Evolutionary conservation across 2,113 vertebrate genomes (phyloP).

Genomic region (Brevimyrus niger): DNA sequence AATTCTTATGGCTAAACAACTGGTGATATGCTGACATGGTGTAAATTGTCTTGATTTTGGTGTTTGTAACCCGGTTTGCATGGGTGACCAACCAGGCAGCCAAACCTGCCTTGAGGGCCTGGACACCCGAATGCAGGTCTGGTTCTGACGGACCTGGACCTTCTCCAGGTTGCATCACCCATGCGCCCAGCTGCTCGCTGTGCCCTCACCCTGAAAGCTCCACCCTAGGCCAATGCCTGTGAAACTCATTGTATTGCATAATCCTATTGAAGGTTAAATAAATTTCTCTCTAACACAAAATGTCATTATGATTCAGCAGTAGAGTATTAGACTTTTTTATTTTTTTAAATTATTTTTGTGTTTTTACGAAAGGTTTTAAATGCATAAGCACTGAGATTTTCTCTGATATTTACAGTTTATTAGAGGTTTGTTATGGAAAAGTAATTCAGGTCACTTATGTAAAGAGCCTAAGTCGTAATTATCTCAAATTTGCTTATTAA

Average conservation of each 20-base stretch:
- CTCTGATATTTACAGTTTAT: conserved; percentile 8
- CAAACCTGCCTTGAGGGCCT: background rate
- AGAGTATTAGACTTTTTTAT: conserved; percentile 3
- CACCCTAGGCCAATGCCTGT: background rate
- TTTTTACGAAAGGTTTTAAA: conserved; percentile 2
- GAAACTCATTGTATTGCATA: background rate
- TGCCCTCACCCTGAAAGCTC: background rate
- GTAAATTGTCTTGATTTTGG: background rate
- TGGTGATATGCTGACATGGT: background rate
- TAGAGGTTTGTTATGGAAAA: conserved; percentile 15
- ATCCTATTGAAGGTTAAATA: background rate
- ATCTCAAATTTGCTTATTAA: conserved; percentile 1
- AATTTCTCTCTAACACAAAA: background rate
- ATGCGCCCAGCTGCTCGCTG: too few species aligned
- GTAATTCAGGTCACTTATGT: conserved; percentile 5
- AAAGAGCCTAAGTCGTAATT: background rate
- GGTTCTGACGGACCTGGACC: background rate
- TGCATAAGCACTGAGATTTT: conserved; percentile 1
- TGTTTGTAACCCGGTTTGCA: background rate
- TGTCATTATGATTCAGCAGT: background rate
- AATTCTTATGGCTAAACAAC: background rate
- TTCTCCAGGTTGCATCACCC: background rate
- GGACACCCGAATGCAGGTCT: background rate
- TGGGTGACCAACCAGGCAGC: background rate
- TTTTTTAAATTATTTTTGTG: background rate